Base-by-base conservation (phyloP, 35 echinoderm and acorn worm genomes). In the Amphiura filiformis region DNA sequence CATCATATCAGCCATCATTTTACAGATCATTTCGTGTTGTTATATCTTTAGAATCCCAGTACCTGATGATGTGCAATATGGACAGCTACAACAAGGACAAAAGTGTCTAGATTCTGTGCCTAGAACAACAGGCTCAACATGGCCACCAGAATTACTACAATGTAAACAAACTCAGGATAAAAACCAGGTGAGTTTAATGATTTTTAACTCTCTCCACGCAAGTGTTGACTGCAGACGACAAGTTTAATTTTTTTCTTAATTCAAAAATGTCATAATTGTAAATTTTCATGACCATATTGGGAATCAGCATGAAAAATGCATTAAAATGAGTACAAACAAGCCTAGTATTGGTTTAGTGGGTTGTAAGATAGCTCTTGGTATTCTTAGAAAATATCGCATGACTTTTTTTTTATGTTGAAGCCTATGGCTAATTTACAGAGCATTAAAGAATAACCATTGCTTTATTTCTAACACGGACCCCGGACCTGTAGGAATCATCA, bases 91-190 rank as follows among this genome's bases (percentile, higher is more conserved):
- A 40, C 96, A 98, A 42, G 92, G 89, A 12, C 39, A 76, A 13
- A 26, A 89, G 18, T 98, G 96, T 85, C 84, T 98, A 57, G 92
- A 91, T 37, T 92, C 92, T 23, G 75, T 89, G 37, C 84, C 86
- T 32, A 81, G 80, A 42, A 79, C 89, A 0, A 95, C 93, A 13
- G 80, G 82, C 1, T 77, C 86, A 5, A 87, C 93, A 30, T 95
- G 93, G 93, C 81, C 91, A 76, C 93, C 93, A 17, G 77, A 52
- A 13, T 39, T 95, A 37, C 32, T 86, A 36, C 75, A 56, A n/a
- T 95, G 93, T 36, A 52, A 52, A 52, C 76, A 84, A 34, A 37
- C 35, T 13, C 76, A 87, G 79, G 89, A 95, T 14, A 87, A 86
- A 70, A 37, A 83, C 44, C 93, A 95, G 93, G 93, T 95, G 32